Percentiles rank a stretch among this genome's conserved stretches.
These are phyloP conservation scores for Ophraella communa DNA, from an alignment of 2,888 invertebrate genomes.

Conservation along the genomic window DNA sequence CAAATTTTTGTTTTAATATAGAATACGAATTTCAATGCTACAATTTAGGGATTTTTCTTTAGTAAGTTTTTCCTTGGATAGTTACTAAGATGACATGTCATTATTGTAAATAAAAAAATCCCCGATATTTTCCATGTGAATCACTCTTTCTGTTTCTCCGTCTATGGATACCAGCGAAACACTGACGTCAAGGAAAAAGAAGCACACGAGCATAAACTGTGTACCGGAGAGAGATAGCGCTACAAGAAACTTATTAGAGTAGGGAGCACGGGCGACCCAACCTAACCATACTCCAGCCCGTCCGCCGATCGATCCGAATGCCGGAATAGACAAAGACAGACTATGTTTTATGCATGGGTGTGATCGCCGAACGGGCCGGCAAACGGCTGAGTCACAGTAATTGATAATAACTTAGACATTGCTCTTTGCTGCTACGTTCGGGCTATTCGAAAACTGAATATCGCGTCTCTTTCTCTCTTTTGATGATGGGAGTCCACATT, in stretches of 20 bases:
- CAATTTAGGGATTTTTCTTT: not conserved
- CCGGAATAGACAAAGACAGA: conserved; percentile 61
- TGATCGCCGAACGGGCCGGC: conserved; percentile 57
- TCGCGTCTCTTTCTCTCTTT: conserved; percentile 42
- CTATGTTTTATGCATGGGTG: conserved; percentile 60
- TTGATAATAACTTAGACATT: conserved; percentile 62
- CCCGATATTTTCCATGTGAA: conserved; percentile 30
- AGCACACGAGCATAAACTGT: conserved; percentile 35
- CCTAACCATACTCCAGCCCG: conserved; percentile 59
- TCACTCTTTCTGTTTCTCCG: conserved; percentile 29
- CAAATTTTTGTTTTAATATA: too few relatives aligned
- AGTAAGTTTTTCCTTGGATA: conserved; percentile 14
- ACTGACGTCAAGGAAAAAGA: conserved; percentile 59
- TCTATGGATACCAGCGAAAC: conserved; percentile 51
- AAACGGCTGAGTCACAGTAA: conserved; percentile 62
- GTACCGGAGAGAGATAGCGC: conserved; percentile 45
- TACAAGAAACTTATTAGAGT: conserved; percentile 58
- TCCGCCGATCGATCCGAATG: conserved; percentile 58
- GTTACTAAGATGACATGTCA: conserved; percentile 31
- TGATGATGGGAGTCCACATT: conserved; percentile 35
- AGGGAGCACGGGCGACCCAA: conserved; percentile 59
- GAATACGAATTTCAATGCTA: not conserved
- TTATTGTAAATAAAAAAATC: conserved; percentile 22
- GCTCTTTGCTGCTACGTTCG: conserved; percentile 51
- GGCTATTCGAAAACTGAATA: conserved; percentile 46